These are phyloP conservation scores for Dryobates pubescens DNA, from an alignment of 2,797 vertebrate species.

Conservation along the genomic window DNA sequence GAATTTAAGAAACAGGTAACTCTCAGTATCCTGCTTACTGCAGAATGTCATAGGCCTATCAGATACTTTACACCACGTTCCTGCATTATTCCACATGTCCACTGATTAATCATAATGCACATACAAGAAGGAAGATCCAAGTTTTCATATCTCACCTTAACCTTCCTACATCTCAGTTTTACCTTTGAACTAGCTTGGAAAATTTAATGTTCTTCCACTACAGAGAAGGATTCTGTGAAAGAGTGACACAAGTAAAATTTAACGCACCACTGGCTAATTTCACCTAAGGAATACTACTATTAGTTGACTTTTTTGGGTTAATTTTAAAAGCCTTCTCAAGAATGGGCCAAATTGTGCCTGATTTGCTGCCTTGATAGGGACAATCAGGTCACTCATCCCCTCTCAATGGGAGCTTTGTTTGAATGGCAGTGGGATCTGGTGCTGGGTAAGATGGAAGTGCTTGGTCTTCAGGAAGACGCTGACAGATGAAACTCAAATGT, in stretches of 20 bases:
- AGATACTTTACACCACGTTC: background rate
- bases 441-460: background rate
- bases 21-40: background rate
- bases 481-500: slow-evolving; percentile 44
- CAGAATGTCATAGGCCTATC: background rate
- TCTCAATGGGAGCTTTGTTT: slow-evolving; percentile 24
- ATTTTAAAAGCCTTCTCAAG: slow-evolving; percentile 3
- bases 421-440: background rate
- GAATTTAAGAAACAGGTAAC: slow-evolving; percentile 19
- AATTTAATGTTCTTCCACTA: background rate
- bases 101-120: background rate
- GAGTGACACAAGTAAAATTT: background rate
- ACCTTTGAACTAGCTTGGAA: background rate
- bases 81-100: background rate
- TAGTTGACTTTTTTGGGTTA: background rate
- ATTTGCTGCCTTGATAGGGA: background rate
- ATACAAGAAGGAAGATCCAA: background rate
- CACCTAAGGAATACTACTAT: background rate
- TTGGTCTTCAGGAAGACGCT: slow-evolving; percentile 9
- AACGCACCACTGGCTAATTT: background rate
- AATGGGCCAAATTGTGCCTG: background rate
- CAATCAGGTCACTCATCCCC: background rate
- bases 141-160: background rate
- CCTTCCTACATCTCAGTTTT: background rate
- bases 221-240: background rate